Evolutionary conservation across 2,888 invertebrate genomes (phyloP).

Genomic region (Limnephilus rhombicus): DNA sequence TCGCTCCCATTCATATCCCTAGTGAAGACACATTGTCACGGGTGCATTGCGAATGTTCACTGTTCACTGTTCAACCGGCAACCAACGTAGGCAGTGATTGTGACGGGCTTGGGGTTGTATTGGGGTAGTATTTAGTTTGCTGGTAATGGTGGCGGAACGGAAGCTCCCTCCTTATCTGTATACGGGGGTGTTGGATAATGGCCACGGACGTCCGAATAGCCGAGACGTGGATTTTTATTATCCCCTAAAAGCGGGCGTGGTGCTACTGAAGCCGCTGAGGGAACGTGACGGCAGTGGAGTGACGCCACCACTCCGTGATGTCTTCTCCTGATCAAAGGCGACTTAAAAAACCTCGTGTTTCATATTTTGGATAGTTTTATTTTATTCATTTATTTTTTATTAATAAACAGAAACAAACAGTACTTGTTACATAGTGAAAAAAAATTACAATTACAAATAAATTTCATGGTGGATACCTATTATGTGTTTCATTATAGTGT

Average conservation of each 20-base stretch:
- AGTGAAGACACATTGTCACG: no score
- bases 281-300: constrained; percentile 58
- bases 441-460: no score
- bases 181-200: constrained; percentile 48
- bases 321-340: not conserved
- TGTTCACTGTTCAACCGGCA: not conserved
- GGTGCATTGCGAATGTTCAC: not conserved
- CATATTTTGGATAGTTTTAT: not conserved
- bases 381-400: no score
- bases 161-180: constrained; percentile 49
- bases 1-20: no score
- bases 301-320: not conserved
- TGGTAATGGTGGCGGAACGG: constrained; percentile 22
- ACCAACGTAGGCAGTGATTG: not conserved
- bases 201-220: constrained; percentile 58
- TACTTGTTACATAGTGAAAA: no score
- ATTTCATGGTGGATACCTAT: no score
- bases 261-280: constrained; percentile 57
- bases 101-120: not conserved
- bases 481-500: no score
- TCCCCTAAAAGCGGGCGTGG: constrained; percentile 63
- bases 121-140: not conserved
- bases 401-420: no score
- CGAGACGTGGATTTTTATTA: constrained; percentile 66
- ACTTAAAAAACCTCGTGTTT: not conserved